A percentile compares a stretch with the other conserved stretches of the same genome.
phyloP scores from a whole-genome alignment of 2,888 invertebrate species.

The Eurytoma californica region DNA sequence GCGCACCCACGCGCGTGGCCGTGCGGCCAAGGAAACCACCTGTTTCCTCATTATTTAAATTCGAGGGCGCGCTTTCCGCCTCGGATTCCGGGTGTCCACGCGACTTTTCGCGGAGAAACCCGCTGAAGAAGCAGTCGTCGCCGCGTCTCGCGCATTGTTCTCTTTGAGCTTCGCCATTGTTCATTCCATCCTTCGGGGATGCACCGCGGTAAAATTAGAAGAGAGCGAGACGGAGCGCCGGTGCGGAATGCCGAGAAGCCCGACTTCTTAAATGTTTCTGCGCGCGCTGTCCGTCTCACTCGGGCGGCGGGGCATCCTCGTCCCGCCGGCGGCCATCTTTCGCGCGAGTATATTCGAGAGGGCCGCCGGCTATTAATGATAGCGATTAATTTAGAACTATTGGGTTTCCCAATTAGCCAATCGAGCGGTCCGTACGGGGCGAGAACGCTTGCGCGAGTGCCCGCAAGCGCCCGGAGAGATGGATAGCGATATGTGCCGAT shows the following conservation, averaged over 20 bases:
- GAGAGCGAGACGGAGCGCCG: conserved; percentile 43
- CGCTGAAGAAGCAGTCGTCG: not conserved
- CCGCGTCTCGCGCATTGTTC: conserved; percentile 71
- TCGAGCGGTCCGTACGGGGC: conserved; percentile 58
- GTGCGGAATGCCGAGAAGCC: conserved; percentile 68
- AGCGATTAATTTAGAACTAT: conserved; percentile 75
- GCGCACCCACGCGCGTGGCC: conserved; percentile 6
- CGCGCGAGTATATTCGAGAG: conserved; percentile 41
- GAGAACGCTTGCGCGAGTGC: too few species aligned
- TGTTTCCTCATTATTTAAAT: conserved; percentile 53
- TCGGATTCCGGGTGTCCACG: too few species aligned
- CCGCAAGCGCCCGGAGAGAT: conserved; percentile 23
- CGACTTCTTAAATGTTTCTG: conserved; percentile 72
- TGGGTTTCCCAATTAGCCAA: conserved; percentile 75
- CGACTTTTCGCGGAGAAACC: not conserved
- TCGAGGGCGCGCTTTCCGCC: conserved; percentile 15
- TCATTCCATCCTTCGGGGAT: conserved; percentile 72
- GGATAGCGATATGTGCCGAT: conserved; percentile 58
- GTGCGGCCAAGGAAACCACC: conserved; percentile 40
- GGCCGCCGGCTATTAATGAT: conserved; percentile 69
- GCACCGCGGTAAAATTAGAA: conserved; percentile 26
- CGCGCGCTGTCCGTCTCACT: conserved; percentile 48
- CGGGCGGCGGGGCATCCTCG: conserved; percentile 1
- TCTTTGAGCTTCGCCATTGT: conserved; percentile 75
- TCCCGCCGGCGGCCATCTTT: not conserved